These are phyloP conservation scores for Galerucella calmariensis DNA, from an alignment of 2,888 invertebrate genomes.

Conservation along the genomic window DNA sequence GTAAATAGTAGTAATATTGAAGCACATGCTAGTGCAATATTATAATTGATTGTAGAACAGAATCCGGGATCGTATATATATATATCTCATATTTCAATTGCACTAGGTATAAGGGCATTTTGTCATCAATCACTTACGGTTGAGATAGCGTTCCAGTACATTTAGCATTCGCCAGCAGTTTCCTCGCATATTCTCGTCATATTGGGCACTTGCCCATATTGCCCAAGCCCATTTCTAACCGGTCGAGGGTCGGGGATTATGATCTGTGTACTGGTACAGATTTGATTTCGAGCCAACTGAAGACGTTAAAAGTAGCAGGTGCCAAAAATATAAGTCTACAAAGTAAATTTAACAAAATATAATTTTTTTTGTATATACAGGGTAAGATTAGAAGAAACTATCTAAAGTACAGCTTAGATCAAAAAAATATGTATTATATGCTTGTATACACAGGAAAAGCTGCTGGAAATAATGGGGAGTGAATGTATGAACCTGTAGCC, in stretches of 20 bases:
- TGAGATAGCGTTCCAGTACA: slow-evolving; percentile 65
- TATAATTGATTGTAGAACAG: slow-evolving; percentile 56
- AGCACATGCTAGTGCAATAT: slow-evolving; percentile 49
- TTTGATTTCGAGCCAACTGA: slow-evolving; percentile 6
- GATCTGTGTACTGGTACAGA: slow-evolving; percentile 9
- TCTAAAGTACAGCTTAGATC: too few relatives aligned
- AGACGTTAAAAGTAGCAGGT: slow-evolving; percentile 7
- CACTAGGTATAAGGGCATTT: slow-evolving; percentile 64
- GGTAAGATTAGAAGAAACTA: too few relatives aligned
- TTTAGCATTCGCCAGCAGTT: slow-evolving; percentile 63
- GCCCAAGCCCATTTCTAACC: slow-evolving; percentile 27
- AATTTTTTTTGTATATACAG: background rate
- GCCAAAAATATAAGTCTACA: background rate
- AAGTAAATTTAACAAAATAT: background rate
- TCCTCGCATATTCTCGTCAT: slow-evolving; percentile 56
- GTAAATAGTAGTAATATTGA: slow-evolving; percentile 29
- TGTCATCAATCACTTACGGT: slow-evolving; percentile 66
- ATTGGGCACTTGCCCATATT: slow-evolving; percentile 57
- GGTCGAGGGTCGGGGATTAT: slow-evolving; percentile 17
- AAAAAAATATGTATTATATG: too few relatives aligned
- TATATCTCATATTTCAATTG: slow-evolving; percentile 64
- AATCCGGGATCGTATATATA: slow-evolving; percentile 52
- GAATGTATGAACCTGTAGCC: too few relatives aligned
- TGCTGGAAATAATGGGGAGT: too few relatives aligned
- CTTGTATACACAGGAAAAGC: too few relatives aligned